Evolutionary conservation across 2,797 vertebrate species (phyloP).

Genomic region (Benthosema pterotum): DNA sequence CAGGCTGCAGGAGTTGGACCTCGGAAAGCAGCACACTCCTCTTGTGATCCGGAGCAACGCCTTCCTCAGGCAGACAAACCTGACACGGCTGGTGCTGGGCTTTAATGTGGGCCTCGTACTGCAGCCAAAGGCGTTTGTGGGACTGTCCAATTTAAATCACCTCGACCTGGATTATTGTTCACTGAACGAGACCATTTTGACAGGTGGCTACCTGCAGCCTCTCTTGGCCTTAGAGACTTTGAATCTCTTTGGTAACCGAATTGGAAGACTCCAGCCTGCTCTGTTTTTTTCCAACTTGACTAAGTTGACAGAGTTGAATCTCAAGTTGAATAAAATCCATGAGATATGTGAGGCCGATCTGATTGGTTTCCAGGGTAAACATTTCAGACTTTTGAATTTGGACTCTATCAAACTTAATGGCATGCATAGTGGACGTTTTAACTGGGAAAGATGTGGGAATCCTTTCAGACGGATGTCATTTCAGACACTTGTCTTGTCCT

Average conservation of each 20-base stretch:
- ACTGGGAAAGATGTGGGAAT: slow-evolving; percentile 80
- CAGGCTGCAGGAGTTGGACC: slow-evolving; percentile 68
- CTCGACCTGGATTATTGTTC: slow-evolving; percentile 73
- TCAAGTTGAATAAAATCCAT: slow-evolving; percentile 74
- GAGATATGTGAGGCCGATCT: slow-evolving; percentile 80
- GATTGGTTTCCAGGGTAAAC: slow-evolving; percentile 75
- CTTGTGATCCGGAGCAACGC: slow-evolving; percentile 73
- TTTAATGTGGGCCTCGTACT: slow-evolving; percentile 57
- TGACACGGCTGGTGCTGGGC: slow-evolving; percentile 74
- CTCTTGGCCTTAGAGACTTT: slow-evolving; percentile 77
- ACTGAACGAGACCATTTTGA: slow-evolving; percentile 74
- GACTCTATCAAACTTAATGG: slow-evolving; percentile 34
- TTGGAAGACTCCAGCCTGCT: slow-evolving; percentile 76
- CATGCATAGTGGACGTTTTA: neutral
- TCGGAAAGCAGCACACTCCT: slow-evolving; percentile 58
- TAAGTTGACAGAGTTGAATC: slow-evolving; percentile 69
- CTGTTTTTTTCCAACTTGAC: slow-evolving; percentile 78
- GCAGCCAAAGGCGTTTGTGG: slow-evolving; percentile 78
- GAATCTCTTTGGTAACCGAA: slow-evolving; percentile 76
- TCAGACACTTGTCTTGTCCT: slow-evolving; percentile 69
- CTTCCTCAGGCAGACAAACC: slow-evolving; percentile 77
- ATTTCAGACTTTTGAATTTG: slow-evolving; percentile 71
- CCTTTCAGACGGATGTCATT: slow-evolving; percentile 80
- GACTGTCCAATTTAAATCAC: slow-evolving; percentile 65
- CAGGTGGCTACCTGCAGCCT: slow-evolving; percentile 76